Base-by-base conservation (phyloP, 2,888 invertebrate species). In the Macaria liturata region DNA sequence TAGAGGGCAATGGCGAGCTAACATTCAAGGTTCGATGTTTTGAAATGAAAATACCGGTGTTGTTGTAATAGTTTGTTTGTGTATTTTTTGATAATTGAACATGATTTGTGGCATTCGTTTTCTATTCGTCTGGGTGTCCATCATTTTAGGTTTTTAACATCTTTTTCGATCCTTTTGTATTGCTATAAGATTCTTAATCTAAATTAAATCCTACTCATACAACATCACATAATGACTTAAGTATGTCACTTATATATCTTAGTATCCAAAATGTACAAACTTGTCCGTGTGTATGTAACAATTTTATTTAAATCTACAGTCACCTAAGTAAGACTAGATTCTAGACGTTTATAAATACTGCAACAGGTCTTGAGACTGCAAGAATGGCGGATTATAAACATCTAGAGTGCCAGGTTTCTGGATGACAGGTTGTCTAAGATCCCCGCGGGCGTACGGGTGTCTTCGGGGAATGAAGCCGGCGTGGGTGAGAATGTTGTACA, bases 401-500 rank as follows among this genome's bases (percentile, higher is more conserved):
- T 72, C 68, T 5, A 61, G 66, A n/a, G 72, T 72, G 37, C 39
- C 44, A 40, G 57, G 1, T 32, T 57, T 9, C 50, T 47, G 50
- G 37, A 67, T 55, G 5, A 68, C 69, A 9, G 69, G 65, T 8
- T 65, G 66, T 32, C 59, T 56, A 3, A 61, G 53, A 43, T 69
- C 67, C 20, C 60, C 62, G 31, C 64, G 64, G 54, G 67, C 54
- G 54, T 57, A 52, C 31, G 55, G 55, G 50, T 51, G 59, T n/a
- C 72, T 69, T 43, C 92, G 79, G 32, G 88, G 84, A 47, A 94
- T 84, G 32, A 95, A 82, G 2, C 95, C 95, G 0, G 95, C 95
- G 76, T 95, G 95, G 0, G 93, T 93, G 48, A 95, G 83, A 43
- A 94, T 93, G 50, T 93, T 93, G 81, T 94, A 94, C 64, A 95